phyloP scores from a whole-genome alignment of 2,113 vertebrate species.

The Symphodus melops region DNA sequence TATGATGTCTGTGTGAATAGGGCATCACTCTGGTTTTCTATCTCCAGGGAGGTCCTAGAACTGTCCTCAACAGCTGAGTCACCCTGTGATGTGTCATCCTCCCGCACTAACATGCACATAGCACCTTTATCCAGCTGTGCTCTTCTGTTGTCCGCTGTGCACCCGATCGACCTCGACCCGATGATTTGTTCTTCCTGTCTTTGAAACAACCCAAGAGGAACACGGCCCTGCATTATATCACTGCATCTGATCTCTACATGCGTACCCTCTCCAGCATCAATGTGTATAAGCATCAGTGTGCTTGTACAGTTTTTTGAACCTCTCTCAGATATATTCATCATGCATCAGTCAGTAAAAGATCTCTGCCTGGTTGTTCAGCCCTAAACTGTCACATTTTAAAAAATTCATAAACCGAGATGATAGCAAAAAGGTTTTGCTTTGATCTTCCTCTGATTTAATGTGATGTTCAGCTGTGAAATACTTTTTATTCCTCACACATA shows the following conservation, averaged over 20 bases:
- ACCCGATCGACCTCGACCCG: slow-evolving; percentile 47
- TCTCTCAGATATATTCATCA: slow-evolving; percentile 14
- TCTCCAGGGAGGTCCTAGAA: slow-evolving; percentile 40
- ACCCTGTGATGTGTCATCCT: slow-evolving; percentile 37
- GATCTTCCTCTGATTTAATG: not conserved
- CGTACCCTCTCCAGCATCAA: slow-evolving; percentile 41
- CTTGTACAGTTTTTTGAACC: slow-evolving; percentile 41
- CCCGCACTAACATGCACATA: slow-evolving; percentile 26
- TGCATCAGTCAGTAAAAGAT: slow-evolving; percentile 1
- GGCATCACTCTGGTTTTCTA: slow-evolving; percentile 43
- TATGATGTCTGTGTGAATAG: slow-evolving; percentile 35
- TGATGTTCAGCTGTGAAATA: not conserved
- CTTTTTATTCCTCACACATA: not conserved
- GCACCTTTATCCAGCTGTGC: slow-evolving; percentile 27
- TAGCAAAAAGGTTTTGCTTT: not conserved
- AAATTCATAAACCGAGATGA: not conserved
- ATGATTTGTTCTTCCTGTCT: slow-evolving; percentile 48
- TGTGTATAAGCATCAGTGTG: slow-evolving; percentile 21
- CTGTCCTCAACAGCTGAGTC: slow-evolving; percentile 56
- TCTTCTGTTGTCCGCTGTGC: slow-evolving; percentile 30
- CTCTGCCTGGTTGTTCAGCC: not conserved
- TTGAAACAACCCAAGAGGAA: slow-evolving; percentile 44
- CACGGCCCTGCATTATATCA: slow-evolving; percentile 46
- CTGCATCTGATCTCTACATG: slow-evolving; percentile 15
- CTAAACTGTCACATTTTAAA: not conserved